phyloP scores from a whole-genome alignment of 2,888 invertebrate genomes.

The Drosophila leonis region DNA sequence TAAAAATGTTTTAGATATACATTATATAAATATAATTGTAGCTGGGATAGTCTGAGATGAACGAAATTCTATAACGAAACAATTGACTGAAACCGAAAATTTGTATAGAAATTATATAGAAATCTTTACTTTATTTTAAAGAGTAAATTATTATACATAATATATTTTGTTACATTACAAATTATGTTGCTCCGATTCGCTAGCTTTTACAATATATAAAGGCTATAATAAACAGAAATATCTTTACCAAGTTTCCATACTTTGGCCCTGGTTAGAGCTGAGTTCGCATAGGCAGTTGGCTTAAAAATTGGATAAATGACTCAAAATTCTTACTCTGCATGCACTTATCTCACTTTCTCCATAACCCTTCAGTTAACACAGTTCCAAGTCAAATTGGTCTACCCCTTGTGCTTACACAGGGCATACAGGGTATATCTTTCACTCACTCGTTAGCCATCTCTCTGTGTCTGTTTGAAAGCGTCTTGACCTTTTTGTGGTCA shows the following conservation, averaged over 20 bases:
- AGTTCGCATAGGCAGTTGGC: not conserved
- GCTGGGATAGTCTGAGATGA: not conserved
- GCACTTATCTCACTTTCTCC: not conserved
- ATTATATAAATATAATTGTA: not conserved
- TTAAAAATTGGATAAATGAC: accelerated
- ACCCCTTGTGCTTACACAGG: not conserved
- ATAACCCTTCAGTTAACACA: not conserved
- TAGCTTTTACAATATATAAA: not conserved
- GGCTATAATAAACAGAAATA: not conserved
- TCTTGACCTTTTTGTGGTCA: conserved; percentile 79
- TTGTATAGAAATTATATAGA: not conserved
- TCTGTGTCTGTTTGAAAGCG: conserved; percentile 38
- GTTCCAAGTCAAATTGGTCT: not conserved
- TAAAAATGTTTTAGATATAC: not conserved
- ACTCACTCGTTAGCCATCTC: conserved; percentile 9
- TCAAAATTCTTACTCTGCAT: not conserved
- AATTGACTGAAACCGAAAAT: not conserved
- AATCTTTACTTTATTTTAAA: too few relatives aligned
- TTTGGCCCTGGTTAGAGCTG: not conserved
- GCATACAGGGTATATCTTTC: conserved; percentile 30
- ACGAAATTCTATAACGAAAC: not conserved
- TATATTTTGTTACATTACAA: not conserved
- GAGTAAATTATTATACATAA: too few relatives aligned
- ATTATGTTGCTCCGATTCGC: not conserved
- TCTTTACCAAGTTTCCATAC: not conserved